Base-by-base conservation (phyloP, 2,888 invertebrate genomes). In the Hirtodrosophila cameraria region DNA sequence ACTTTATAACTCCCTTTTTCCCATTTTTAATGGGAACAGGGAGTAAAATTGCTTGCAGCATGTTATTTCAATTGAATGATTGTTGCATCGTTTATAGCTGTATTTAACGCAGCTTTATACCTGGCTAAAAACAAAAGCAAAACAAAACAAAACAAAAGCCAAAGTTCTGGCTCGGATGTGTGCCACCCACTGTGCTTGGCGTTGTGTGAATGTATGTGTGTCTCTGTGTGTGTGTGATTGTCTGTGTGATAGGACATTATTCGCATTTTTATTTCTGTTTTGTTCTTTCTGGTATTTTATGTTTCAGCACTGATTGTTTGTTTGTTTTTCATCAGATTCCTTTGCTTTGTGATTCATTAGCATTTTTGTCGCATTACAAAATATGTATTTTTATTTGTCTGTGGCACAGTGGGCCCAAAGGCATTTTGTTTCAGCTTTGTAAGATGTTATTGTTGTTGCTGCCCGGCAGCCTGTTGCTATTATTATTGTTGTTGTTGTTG, bases 241-340 rank as follows among this genome's bases (percentile, higher is more conserved):
- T 30, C 11, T 55, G 2, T 25, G 15, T 38, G 16, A 6, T 7
- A 23, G 23, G 23, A 23, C 71, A 36, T 65, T 68, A 45, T 64
- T 66, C 58, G 30, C 55, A 28, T 68, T 66, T 59, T 49, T 23
- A 53, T 69, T 54, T 66, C 11, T 41, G 35, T 54, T 39, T 20
- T 35, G 38, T 28, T 36, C 33, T 16, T 64, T 25, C 11, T 45
- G 45, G 53, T 28, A 23, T 23, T 23, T n/a, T 23, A 2, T 23
- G 38, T 30, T 62, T n/a, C n/a, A n/a, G n/a, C n/a, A n/a, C 49
- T 75, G 77, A 73, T 77, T 83, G 81, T 84, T 83, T 77, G 68
- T 83, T 77, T 76, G 84, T 57, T 77, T 78, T 84, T 69, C 84
- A 78, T 69, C 81, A 80, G 74, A 77, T 80, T 77, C 57, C 41